Evolutionary conservation across 2,797 vertebrate genomes (phyloP), one percentile per base, ranked within the genome.

Genomic region (Podarcis siculus): DNA sequence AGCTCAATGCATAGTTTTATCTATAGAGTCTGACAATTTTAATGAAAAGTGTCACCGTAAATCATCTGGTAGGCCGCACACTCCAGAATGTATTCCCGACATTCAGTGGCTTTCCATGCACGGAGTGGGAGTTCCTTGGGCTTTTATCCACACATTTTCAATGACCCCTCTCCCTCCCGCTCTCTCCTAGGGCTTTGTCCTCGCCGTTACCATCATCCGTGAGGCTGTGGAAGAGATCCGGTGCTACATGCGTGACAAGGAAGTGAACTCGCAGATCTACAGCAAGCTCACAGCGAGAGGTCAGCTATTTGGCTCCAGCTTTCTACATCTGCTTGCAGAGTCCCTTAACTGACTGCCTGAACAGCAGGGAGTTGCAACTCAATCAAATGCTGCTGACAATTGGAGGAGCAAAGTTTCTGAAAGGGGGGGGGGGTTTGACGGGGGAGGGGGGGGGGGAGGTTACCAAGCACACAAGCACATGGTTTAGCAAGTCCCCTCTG

Each of bases 251-350:
- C 96, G 98, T 58, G 99, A 99, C 97, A 99, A 99, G 97, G 99
- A 99, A 92, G 98, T 99, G 83, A 99, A 99, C 97, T 99, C 98
- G 61, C 99, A 99, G 97, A 98, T 99, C 96, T 99, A 99, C 97
- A 99, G 99, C 98, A 98, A 99, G 92, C 99, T 99, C 89, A 99
- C 98, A 49, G 97, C 97, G 1, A 97, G 98, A 98, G 99, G 99
- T 99, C 92, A 96, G 97, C 86, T 69, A 87, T 23, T 86, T 1
- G 91, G 93, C 92, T 88, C 91, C n/a, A 15, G 49, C 30, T 58
- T 78, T 88, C 71, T 64, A 83, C 87, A 81, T 90, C 61, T 91
- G 80, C 66, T 92, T 76, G 69, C 86, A 80, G 75, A 83, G 72
- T 91, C 90, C 94, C 86, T 90, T 91, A 72, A 1, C 49, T 64